Conservation (phyloP, 2,888 invertebrate species). For the Anorthoa munda region DNA sequence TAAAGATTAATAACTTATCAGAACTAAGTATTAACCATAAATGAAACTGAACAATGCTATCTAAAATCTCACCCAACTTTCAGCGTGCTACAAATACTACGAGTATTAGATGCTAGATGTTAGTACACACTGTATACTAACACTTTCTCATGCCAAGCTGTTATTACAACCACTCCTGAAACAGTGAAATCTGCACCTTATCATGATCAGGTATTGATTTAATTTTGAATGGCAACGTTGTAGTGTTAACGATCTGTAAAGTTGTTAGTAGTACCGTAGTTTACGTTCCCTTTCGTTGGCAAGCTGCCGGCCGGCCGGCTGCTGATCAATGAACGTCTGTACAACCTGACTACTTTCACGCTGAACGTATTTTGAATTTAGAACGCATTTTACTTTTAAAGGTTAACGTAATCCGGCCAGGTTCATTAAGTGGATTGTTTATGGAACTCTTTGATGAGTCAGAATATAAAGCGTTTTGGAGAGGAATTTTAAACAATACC, state of each 20-base stretch:
- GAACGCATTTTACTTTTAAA: conserved; percentile 72
- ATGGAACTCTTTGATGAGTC: conserved; percentile 58
- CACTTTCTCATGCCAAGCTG: conserved; percentile 33
- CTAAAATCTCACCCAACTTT: conserved; percentile 75
- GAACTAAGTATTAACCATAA: conserved; percentile 47
- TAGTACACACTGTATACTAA: conserved; percentile 69
- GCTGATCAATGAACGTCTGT: conserved; percentile 87
- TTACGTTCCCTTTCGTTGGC: conserved; percentile 87
- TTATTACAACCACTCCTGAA: conserved; percentile 19
- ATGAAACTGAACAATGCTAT: conserved; percentile 62
- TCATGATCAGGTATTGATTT: conserved; percentile 19
- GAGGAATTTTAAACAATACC: conserved; percentile 40
- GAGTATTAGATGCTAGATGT: conserved; percentile 69
- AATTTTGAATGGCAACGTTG: conserved; percentile 48
- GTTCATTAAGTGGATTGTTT: conserved; percentile 66
- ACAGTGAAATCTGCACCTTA: conserved; percentile 55
- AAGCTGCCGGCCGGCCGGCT: conserved; percentile 75
- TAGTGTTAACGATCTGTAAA: conserved; percentile 43
- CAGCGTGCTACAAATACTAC: conserved; percentile 74
- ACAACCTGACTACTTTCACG: conserved; percentile 85
- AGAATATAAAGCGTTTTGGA: conserved; percentile 45
- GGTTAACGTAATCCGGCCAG: conserved; percentile 63
- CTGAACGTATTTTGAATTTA: conserved; percentile 76
- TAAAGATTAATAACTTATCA: conserved; percentile 36
- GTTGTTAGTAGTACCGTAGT: conserved; percentile 68